Conservation (phyloP, 2,797 vertebrate species). For the Takifugu ocellatus region DNA sequence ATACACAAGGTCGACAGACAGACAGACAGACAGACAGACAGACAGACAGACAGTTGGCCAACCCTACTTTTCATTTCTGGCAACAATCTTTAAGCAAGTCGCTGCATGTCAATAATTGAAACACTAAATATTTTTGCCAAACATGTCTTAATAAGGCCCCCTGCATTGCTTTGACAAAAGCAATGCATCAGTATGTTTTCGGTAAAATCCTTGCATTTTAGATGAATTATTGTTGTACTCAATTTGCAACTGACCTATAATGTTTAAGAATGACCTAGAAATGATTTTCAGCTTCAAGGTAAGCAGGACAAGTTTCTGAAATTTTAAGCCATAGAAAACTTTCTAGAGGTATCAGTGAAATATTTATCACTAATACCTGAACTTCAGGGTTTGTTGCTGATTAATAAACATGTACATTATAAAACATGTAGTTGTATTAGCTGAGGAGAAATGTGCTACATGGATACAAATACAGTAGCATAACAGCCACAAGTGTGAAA, state of each 20-base stretch:
- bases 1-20: conserved; percentile 4
- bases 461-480: neutral
- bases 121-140: conserved; percentile 37
- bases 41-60: conserved; percentile 13
- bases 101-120: conserved; percentile 56
- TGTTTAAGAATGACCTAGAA: neutral
- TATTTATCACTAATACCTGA: too few species aligned
- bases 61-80: conserved; percentile 31
- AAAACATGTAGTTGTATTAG: too few species aligned
- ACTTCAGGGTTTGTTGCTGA: too few species aligned
- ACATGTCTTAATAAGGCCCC: conserved; percentile 49
- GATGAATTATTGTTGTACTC: conserved; percentile 11
- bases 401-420: too few species aligned
- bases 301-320: neutral
- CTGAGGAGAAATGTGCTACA: too few species aligned
- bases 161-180: conserved; percentile 20
- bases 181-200: conserved; percentile 30
- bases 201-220: conserved; percentile 17
- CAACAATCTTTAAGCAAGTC: conserved; percentile 33
- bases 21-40: too few species aligned
- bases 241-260: conserved; percentile 29
- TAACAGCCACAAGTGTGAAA: neutral
- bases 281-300: too few species aligned
- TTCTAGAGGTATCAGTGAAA: neutral
- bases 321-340: neutral